Evolutionary conservation across 2,797 vertebrate species (phyloP), one percentile per base, ranked within the genome.

Genomic region (Aselliscus stoliczkanus): DNA sequence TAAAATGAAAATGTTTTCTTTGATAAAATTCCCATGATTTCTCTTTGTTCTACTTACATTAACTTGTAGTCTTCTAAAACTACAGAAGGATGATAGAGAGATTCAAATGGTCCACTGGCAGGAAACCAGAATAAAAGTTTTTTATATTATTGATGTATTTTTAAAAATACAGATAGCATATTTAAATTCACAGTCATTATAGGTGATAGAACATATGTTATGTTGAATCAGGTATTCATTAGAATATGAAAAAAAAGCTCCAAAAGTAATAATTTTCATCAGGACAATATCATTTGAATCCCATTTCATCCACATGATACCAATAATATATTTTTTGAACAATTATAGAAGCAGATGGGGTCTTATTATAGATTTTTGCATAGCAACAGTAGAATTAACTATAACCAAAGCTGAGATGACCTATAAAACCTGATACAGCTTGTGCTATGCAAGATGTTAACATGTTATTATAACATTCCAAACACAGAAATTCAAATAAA

Each of bases 401-500:
- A 79, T 62, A 92, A 79, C 13, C 52, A 86, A 95, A 93, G 81
- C 76, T 97, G 85, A 94, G 34, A 93, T 94, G 89, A 95, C 94
- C 96, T 97, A 95, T 85, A 93, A 97, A 97, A 94, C 86, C 72
- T 72, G 76, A 13, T 17, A 73, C 21, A 56, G 93, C 47, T 52
- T 47, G 54, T 64, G 17, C 12, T 52, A 12, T 42, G 87, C 52
- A 91, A 96, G 85, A 90, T 94, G 65, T 96, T 50, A 50, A 14
- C 5, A 42, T 90, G 95, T 77, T 81, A 95, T 87, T 96, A 93
- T 70, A 93, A 93, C 20, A 77, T 69, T 50, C 31, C 37, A 86
- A 91, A 95, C 88, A 97, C 93, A 96, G 94, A 97, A 70, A 95
- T 88, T 76, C 52, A 89, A 84, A 84, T 93, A 54, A 80, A 95